Conservation (phyloP, 2,888 invertebrate species). For the Sinodicranocentrus sp. region DNA sequence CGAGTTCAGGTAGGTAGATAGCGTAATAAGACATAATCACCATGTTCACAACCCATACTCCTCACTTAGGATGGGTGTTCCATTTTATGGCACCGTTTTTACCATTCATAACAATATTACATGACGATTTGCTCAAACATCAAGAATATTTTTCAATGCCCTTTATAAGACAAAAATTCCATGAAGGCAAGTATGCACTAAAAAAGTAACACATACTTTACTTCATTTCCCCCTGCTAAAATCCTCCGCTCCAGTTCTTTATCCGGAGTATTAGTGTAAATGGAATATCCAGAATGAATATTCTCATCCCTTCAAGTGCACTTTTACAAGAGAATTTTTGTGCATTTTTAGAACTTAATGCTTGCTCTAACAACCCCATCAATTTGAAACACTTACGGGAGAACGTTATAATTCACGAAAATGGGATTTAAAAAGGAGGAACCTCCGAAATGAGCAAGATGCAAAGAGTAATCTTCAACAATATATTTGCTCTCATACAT, state of each 20-base stretch:
- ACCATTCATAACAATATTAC: conserved; percentile 48
- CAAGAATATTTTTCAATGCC: too few species aligned
- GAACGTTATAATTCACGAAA: conserved; percentile 38
- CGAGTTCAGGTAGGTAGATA: conserved; percentile 63
- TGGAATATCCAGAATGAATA: not conserved
- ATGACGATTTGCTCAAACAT: not conserved
- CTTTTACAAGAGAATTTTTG: too few species aligned
- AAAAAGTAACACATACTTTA: too few species aligned
- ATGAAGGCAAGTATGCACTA: too few species aligned
- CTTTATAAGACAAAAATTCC: too few species aligned
- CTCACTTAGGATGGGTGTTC: conserved; percentile 58
- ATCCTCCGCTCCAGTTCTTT: conserved; percentile 5
- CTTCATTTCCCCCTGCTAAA: not conserved
- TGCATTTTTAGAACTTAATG: conserved; percentile 39
- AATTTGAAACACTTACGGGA: conserved; percentile 42
- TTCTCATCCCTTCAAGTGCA: too few species aligned
- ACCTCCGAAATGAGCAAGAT: not conserved
- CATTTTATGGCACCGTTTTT: conserved; percentile 55
- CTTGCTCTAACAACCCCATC: conserved; percentile 12
- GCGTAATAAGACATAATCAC: conserved; percentile 60
- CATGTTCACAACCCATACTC: conserved; percentile 39
- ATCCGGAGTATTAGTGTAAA: not conserved
- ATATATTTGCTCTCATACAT: not conserved
- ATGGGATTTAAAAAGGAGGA: conserved; percentile 17
- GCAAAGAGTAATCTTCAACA: not conserved